Base-by-base conservation (phyloP, 2,797 vertebrate genomes). In the Lepus townsendii region DNA sequence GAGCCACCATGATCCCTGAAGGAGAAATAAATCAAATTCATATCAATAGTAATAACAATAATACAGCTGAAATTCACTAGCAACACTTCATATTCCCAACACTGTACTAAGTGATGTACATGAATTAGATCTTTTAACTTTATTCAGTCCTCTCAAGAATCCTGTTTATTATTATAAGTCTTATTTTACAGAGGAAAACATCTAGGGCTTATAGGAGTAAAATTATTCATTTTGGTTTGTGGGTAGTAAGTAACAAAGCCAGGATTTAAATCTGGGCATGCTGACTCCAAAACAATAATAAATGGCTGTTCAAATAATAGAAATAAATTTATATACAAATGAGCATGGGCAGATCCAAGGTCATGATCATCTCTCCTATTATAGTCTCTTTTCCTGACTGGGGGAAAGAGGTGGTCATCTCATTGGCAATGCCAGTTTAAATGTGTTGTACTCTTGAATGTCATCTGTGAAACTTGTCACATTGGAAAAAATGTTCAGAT, bases 391-490 rank as follows among this genome's bases (percentile, higher is more conserved):
- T 90, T 90, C 57, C 86, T 84, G 52, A 90, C 11, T 38, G 10
- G 24, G 22, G 65, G 50, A 27, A 38, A 38, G 82, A 69, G 83
- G 35, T 10, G 93, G 63, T 66, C 77, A 93, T 72, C 35, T 96
- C 63, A 4, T 35, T 91, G 90, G 63, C 54, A 77, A 94, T 80
- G 88, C 38, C 6, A 0, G 86, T 88, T 32, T 50, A 94, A 95
- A 96, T 95, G 91, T 94, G 95, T 57, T 87, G 60, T 32, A 91
- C 35, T 94, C 95, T 96, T 96, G 90, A 95, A 95, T 95, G 89
- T 97, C 96, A 95, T 95, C 97, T 97, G 91, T 54, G 69, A 95
- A 96, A 95, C 93, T 96, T 97, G 94, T 96, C 95, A 94, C 88
- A 88, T 95, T 83, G 96, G 95, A 95, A 96, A 96, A 95, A 93